A percentile compares a stretch with the other conserved stretches of the same genome.
phyloP scores from a whole-genome alignment of 1,140 invertebrate species.

The Delia radicum region DNA sequence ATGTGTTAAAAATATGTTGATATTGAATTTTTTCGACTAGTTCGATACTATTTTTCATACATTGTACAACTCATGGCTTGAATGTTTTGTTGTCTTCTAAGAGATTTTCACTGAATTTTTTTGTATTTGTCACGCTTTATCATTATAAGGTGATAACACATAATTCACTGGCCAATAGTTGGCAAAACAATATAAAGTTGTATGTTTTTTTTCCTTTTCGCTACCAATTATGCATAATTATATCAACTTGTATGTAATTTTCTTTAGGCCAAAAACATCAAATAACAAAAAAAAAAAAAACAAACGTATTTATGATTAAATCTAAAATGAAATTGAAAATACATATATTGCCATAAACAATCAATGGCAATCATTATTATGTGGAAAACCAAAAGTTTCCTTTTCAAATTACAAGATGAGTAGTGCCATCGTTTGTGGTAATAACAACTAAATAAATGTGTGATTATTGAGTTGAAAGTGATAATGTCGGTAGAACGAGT shows the following conservation, averaged over 20 bases:
- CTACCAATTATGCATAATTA: conserved; percentile 20
- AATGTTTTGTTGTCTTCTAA: too few relatives aligned
- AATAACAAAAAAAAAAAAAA: not conserved
- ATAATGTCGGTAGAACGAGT: not conserved
- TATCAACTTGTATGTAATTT: conserved; percentile 2
- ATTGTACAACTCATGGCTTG: too few relatives aligned
- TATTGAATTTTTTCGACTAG: too few relatives aligned
- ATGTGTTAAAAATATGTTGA: too few relatives aligned
- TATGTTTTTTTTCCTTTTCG: not conserved
- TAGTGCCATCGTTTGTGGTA: not conserved
- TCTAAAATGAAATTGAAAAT: too few relatives aligned
- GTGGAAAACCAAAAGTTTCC: too few relatives aligned
- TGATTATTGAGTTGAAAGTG: not conserved
- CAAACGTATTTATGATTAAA: too few relatives aligned
- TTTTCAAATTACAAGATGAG: too few relatives aligned
- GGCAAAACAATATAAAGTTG: not conserved
- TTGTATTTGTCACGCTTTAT: conserved; percentile 9
- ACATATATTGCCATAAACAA: too few relatives aligned
- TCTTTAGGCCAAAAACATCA: not conserved
- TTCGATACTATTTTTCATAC: too few relatives aligned
- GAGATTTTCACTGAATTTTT: conserved; percentile 15
- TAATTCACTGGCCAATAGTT: not conserved
- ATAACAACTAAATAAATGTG: not conserved
- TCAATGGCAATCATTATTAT: too few relatives aligned
- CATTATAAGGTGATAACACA: not conserved